Percentiles rank a stretch among this genome's conserved stretches.
phyloP scores from a whole-genome alignment of 2,797 vertebrate species.

The Myotis findleyi region DNA sequence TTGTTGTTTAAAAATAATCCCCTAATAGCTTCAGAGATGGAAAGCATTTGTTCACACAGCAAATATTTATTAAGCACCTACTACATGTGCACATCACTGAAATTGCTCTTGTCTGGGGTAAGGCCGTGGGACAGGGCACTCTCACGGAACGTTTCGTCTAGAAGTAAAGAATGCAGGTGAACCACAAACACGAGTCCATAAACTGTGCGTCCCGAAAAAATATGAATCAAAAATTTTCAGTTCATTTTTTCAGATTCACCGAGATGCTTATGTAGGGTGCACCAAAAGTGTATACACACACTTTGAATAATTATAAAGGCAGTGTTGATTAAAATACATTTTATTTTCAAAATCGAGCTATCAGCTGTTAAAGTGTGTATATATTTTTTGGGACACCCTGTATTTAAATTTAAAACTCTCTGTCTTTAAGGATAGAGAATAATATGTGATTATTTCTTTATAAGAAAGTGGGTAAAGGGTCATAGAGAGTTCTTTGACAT shows the following conservation, averaged over 20 bases:
- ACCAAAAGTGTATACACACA: too few relatives aligned
- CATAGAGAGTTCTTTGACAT: neutral
- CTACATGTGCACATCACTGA: neutral
- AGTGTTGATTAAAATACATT: too few relatives aligned
- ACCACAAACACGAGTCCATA: neutral
- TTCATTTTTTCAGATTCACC: constrained; percentile 18
- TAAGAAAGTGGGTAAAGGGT: neutral
- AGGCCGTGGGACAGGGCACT: neutral
- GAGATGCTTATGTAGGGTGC: neutral
- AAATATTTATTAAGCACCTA: neutral
- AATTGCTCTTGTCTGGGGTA: neutral
- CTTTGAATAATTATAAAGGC: too few relatives aligned
- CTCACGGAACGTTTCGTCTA: neutral
- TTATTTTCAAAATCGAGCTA: too few relatives aligned
- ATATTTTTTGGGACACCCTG: too few relatives aligned
- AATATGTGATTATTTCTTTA: constrained; percentile 14
- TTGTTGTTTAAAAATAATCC: constrained; percentile 41
- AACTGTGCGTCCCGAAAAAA: constrained; percentile 1
- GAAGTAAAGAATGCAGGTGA: neutral
- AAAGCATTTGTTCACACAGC: constrained; percentile 12
- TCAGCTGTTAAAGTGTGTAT: too few relatives aligned
- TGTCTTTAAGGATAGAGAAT: neutral
- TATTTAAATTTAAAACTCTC: neutral
- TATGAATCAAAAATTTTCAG: neutral
- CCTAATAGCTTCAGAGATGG: neutral